Evolutionary conservation across 2,113 vertebrate genomes (phyloP), one percentile per base, ranked within the genome.

Genomic region (Oxyura jamaicensis): DNA sequence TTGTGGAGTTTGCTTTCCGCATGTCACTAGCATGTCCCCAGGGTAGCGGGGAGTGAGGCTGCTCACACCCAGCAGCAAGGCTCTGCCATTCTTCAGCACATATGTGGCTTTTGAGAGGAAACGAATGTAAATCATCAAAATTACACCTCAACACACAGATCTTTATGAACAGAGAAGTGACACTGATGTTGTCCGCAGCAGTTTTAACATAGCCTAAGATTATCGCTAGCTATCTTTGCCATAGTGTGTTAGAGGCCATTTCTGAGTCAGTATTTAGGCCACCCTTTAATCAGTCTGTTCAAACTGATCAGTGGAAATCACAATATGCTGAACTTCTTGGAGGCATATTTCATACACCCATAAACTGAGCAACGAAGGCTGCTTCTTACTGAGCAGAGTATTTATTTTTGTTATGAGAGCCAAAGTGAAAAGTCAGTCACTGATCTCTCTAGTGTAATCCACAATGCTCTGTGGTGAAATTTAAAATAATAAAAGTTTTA

Each of bases 41-140:
- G 22, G 48, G 48, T 22, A 22, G 48, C 11, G 11, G 22, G 22
- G 48, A 48, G 46, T 48, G 46, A 48, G 20, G 46, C 46, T 48
- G 20, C 46, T 48, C 46, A 48, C 46, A 48, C 10, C 22, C 16
- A 3, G 0, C 62, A 5, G 5, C 2, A 17, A 17, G 11, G 13
- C 26, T 8, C 46, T 2, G 36, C 4, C 4, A 3, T 29, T 4
- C 3, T 20, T 44, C 21, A 6, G 31, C 20, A 1, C 36, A 25
- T 3, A 0, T 0, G 3, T 0, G 3, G 39, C 36, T 16, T 5
- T 8, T 42, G 31, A 12, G 4, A 14, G 16, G 2, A 29, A 31
- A 16, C 10, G 1, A 39, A 2, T 5, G 18, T 2, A 0, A 1
- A 3, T 39, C 25, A 2, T 5, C 5, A 12, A 26, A 55, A 5